Base-by-base conservation (phyloP, 2,797 vertebrate genomes). In the Crypturellus tataupa region DNA sequence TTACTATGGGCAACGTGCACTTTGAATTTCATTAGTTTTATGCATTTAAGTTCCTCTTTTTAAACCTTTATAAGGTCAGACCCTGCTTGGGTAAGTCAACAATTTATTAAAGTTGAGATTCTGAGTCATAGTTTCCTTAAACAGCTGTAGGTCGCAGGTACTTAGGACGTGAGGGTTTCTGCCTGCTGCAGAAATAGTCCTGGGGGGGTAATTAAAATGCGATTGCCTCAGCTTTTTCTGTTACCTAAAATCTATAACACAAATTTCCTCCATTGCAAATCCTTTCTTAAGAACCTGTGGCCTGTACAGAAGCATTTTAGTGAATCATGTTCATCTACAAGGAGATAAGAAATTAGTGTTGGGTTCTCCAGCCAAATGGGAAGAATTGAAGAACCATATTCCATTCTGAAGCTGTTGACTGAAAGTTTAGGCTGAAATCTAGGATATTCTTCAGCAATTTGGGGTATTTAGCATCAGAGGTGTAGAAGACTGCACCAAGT, bases 1-100 rank as follows among this genome's bases (percentile, higher is more conserved):
- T 96, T 94, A 77, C 93, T 93, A 90, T 87, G 92, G 92, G 93
- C 90, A 89, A 88, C 56, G 17, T 93, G 93, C 90, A 86, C 96
- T 96, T 96, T 96, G 90, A 92, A 90, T 96, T 96, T 96, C 80
- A 96, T 96, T 95, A 95, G 86, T 95, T 96, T 93, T 93, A 93
- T 94, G 95, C 95, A 87, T 93, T 91, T 71, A 94, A 89, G 86
- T 90, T 96, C 78, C 81, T 64, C 81, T 62, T 82, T 94, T 90
- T 82, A 96, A 92, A 94, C 93, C 80, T 95, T 80, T 60, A 64
- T 94, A 95, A 95, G 94, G 96, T 95, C 96, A 96, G 92, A 68
- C 62, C 49, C 78, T 77, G 44, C 94, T 89, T 94, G 84, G 73
- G 68, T 93, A 95, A 94, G 95, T 92, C 90, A 90, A 65, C 90